Percentiles rank a stretch among this genome's conserved stretches.
Evolutionary conservation across 2,113 vertebrate genomes (phyloP).

Genomic region (Lathamus discolor): DNA sequence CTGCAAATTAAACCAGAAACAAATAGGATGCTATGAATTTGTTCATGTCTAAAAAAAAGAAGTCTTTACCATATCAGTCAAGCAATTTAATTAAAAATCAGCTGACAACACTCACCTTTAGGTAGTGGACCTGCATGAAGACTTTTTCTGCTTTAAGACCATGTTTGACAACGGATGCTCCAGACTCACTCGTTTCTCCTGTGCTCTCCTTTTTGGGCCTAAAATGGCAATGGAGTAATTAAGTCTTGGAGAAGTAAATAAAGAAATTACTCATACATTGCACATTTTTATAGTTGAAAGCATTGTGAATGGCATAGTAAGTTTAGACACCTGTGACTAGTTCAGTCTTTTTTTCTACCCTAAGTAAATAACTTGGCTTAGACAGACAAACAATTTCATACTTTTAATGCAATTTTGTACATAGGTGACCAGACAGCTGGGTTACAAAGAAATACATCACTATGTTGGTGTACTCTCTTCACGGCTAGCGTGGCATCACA

Average conservation of each 20-base stretch:
- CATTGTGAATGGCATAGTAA: neutral
- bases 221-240: neutral
- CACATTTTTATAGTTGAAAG: neutral
- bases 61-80: neutral
- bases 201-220: constrained; percentile 92
- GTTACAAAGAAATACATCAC: neutral
- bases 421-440: neutral
- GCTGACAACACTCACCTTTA: constrained; percentile 82
- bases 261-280: neutral
- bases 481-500: neutral
- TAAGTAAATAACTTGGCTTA: neutral
- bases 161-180: constrained; percentile 87
- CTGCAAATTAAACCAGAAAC: constrained; percentile 70
- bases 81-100: neutral
- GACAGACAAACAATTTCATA: neutral
- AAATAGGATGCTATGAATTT: neutral
- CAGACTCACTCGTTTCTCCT: constrained; percentile 84
- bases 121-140: constrained; percentile 97
- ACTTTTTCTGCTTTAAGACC: constrained; percentile 92
- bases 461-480: neutral
- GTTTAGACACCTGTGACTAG: neutral
- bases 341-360: neutral
- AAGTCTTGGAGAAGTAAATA: neutral
- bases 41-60: neutral
- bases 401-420: neutral